Percentiles rank a stretch among this genome's conserved stretches.
phyloP scores from a whole-genome alignment of 2,888 invertebrate species.

The Drosophila meridionalis region DNA sequence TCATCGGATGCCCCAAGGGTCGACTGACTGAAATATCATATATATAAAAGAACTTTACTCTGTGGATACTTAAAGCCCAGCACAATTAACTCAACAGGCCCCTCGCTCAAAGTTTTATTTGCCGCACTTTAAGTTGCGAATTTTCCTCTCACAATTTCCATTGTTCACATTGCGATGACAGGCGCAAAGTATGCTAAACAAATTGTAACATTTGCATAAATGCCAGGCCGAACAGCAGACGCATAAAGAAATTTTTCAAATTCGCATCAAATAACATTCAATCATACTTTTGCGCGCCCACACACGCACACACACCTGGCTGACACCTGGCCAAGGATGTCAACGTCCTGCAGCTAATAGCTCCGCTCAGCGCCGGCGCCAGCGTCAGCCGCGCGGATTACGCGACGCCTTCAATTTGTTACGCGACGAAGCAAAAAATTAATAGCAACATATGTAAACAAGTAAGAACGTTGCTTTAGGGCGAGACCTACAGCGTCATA shows the following conservation, averaged over 20 bases:
- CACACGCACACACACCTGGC: conserved; percentile 14
- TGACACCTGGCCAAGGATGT: conserved; percentile 48
- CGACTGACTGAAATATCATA: not conserved
- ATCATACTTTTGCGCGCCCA: conserved; percentile 55
- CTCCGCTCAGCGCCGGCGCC: conserved; percentile 21
- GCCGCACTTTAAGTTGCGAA: conserved; percentile 15
- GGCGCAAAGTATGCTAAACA: conserved; percentile 41
- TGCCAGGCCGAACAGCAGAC: conserved; percentile 38
- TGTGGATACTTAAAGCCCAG: conserved; percentile 10
- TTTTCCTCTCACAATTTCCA: not conserved
- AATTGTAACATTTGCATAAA: conserved; percentile 70
- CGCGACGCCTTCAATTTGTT: conserved; percentile 52
- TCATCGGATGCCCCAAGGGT: conserved; percentile 26
- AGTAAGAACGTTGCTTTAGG: too few species aligned
- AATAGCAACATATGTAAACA: conserved; percentile 72
- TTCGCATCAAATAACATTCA: conserved; percentile 74
- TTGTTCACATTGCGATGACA: conserved; percentile 31
- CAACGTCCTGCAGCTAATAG: conserved; percentile 60
- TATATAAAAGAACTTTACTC: not conserved
- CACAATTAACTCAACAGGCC: conserved; percentile 33
- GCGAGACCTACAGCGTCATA: too few species aligned
- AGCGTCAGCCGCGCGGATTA: conserved; percentile 47
- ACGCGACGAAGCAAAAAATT: conserved; percentile 64
- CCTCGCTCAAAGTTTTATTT: conserved; percentile 12
- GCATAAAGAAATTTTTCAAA: conserved; percentile 49